phyloP scores from a whole-genome alignment of 2,888 invertebrate species.

The Pandemis heparana region DNA sequence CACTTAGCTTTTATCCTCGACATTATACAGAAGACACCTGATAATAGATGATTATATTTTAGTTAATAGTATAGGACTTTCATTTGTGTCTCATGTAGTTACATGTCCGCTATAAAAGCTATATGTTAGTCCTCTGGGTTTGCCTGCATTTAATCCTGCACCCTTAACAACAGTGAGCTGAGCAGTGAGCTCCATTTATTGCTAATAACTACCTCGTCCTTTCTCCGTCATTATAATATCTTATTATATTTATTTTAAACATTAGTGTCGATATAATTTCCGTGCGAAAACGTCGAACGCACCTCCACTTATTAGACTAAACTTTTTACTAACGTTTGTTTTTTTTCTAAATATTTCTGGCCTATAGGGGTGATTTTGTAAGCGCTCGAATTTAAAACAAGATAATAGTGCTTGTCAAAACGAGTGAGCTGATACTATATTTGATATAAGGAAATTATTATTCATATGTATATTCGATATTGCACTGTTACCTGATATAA shows the following conservation, averaged over 20 bases:
- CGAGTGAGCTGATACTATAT: not conserved
- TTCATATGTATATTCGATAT: not conserved
- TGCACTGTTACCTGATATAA: not conserved
- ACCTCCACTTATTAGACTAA: not conserved
- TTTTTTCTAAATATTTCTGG: not conserved
- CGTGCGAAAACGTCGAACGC: not conserved
- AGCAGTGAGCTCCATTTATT: slow-evolving; percentile 4
- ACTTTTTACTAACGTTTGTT: not conserved
- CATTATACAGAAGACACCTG: not conserved
- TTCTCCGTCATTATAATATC: slow-evolving; percentile 14
- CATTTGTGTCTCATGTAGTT: not conserved
- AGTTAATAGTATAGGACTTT: too few relatives aligned
- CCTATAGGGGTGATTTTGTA: not conserved
- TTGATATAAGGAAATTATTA: not conserved
- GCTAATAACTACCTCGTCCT: slow-evolving; percentile 8
- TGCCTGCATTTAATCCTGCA: not conserved
- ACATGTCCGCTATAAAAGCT: not conserved
- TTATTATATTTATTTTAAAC: slow-evolving; percentile 2
- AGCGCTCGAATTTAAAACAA: not conserved
- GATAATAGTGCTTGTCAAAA: not conserved
- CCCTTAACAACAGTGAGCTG: not conserved
- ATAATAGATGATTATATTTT: too few relatives aligned
- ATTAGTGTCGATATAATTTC: slow-evolving; percentile 9
- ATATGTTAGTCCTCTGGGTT: slow-evolving; percentile 1
- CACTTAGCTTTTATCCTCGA: not conserved